Percentiles rank a stretch among this genome's conserved stretches.
Conservation (phyloP, 2,888 invertebrate species). For the Drosophila niveifrons region DNA sequence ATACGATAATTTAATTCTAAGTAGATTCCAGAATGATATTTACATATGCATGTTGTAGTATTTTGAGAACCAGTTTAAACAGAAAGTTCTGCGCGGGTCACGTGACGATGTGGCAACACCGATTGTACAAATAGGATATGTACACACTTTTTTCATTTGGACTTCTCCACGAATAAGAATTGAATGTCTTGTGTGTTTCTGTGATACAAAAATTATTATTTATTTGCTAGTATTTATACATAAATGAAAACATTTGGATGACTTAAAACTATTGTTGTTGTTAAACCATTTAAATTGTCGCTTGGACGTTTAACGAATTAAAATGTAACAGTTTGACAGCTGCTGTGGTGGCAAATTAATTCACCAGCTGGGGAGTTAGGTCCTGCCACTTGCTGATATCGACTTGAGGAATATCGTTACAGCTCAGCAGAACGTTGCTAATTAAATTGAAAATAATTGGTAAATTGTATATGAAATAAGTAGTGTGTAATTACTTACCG, state of each 20-base stretch:
- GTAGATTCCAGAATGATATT: background rate
- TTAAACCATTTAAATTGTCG: background rate
- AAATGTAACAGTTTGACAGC: background rate
- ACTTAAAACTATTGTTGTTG: background rate
- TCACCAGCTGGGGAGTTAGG: conserved; percentile 51
- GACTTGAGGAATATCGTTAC: conserved; percentile 70
- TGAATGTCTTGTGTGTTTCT: background rate
- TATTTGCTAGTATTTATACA: conserved; percentile 11
- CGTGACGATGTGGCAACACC: background rate
- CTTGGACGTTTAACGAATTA: conserved; percentile 3
- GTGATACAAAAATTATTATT: background rate
- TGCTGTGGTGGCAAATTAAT: conserved; percentile 1
- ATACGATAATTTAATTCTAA: conserved; percentile 7
- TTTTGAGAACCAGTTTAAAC: background rate
- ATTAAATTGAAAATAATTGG: background rate
- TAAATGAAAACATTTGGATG: background rate
- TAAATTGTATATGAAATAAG: too few relatives aligned
- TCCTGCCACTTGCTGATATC: conserved; percentile 79
- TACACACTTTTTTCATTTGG: too few relatives aligned
- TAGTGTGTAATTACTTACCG: conserved; percentile 54
- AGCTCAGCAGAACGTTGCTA: conserved; percentile 72
- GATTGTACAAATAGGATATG: too few relatives aligned
- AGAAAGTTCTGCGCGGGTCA: background rate
- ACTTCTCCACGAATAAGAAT: too few relatives aligned
- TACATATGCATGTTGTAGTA: background rate